A percentile compares a stretch with the other conserved stretches of the same genome.
Evolutionary conservation across 2,888 invertebrate species (phyloP).

Genomic region (Zygaena filipendulae): DNA sequence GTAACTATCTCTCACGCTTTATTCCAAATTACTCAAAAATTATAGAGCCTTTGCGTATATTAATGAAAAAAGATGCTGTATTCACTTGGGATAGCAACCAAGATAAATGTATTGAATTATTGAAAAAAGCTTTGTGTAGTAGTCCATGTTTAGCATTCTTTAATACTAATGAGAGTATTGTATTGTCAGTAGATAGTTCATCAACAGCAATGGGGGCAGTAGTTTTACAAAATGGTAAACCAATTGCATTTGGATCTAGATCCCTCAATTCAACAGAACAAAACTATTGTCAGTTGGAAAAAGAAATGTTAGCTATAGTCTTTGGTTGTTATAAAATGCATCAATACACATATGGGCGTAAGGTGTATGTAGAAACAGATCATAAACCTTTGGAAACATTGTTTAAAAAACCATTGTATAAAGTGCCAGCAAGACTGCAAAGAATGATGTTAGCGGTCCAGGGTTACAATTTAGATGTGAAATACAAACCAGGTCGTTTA

Average conservation of each 20-base stretch:
- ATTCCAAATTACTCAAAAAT: constrained; percentile 11
- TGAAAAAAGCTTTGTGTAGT: too few relatives aligned
- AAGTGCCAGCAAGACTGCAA: constrained; percentile 6
- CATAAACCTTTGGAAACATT: constrained; percentile 14
- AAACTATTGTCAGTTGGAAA: constrained; percentile 7
- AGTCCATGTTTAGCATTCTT: constrained; percentile 10
- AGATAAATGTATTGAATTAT: too few relatives aligned
- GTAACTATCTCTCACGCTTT: constrained; percentile 11
- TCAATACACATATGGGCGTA: constrained; percentile 14
- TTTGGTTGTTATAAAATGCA: constrained; percentile 14
- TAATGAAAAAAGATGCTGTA: constrained; percentile 9
- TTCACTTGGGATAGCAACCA: constrained; percentile 11
- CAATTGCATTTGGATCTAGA: constrained; percentile 13
- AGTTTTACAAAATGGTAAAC: constrained; percentile 11
- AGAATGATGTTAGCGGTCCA: constrained; percentile 9
- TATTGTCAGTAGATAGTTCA: constrained; percentile 10
- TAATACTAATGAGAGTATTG: constrained; percentile 6
- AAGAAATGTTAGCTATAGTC: constrained; percentile 7
- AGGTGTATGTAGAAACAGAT: constrained; percentile 13
- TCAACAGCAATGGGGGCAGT: constrained; percentile 11
- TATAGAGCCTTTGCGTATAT: constrained; percentile 5
- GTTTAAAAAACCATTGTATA: constrained; percentile 9
- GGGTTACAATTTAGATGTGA: constrained; percentile 6
- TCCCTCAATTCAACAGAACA: constrained; percentile 5
- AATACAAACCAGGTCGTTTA: constrained; percentile 9